Evolutionary conservation across 1,140 invertebrate species (phyloP), one percentile per base, ranked within the genome.

Genomic region (Melanaphis sacchari): DNA sequence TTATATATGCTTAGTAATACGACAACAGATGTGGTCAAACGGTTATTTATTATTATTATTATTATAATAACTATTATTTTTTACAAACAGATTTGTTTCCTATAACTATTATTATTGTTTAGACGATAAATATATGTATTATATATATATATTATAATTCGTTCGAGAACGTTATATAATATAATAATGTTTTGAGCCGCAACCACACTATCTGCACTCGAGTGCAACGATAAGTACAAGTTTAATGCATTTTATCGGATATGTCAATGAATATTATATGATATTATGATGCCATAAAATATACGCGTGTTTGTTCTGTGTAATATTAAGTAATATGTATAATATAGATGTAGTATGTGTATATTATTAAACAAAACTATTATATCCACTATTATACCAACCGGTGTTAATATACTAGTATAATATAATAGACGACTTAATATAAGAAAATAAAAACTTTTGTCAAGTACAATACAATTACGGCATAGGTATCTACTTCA

Each of bases 1-100:
- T 66, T n/a, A 15, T 59, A 66, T 76, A 36, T 5, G n/a, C 18
- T 5, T n/a, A n/a, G 31, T 85, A 43, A 43, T 38, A 82, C 21
- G 22, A 82, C 84, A 43, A 85, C 84, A 85, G 40, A 85, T 85
- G 84, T 85, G 84, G 84, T 85, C 84, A 85, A 85, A 85, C 84
- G 84, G 84, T 85, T 85, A 43, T 85, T 85, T 43, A 36, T 76
- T 31, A 82, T 82, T 82, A 82, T 82, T 82, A 82, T 82, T 82
- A 38, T 38, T 82, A 24, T 38, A 38, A 38, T 82, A 76, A n/a
- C 59, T 82, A 82, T 82, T 82, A 82, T 84, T 41, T 84, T 84
- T 84, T 84, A 40, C 38, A 43, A 31, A 43, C 84, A 85, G 40
- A 85, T 85, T 85, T 85, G 40, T 85, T 85, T 85, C 84, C 26